Evolutionary conservation across 2,797 vertebrate species (phyloP), one percentile per base, ranked within the genome.

Genomic region (Anabas testudineus): DNA sequence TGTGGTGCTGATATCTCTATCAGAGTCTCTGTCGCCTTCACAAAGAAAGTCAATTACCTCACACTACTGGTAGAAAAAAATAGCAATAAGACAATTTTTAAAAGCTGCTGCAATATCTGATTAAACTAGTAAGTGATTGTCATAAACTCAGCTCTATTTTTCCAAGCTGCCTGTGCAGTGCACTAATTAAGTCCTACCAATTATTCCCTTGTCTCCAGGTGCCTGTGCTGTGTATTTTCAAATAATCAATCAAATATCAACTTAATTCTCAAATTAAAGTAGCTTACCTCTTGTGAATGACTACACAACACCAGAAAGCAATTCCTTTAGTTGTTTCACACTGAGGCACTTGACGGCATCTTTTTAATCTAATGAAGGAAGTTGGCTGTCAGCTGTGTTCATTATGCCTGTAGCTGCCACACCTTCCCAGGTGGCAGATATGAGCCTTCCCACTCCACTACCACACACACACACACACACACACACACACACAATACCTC

Each of bases 281-380:
- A 19, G 62, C 80, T 83, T 86, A 91, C 89, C 89, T 86, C 4
- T 71, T 65, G 10, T 71, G 30, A 49, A 7, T 1, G 1, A 19
- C 22, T 45, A 47, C 36, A 43, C 19, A 0, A 7, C 21, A 43
- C 41, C 12, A 22, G 61, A 69, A 65, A 22, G 9, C 2, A 46
- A 60, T 67, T 57, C 21, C n/a, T 37, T 67, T 21, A 72, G 1
- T 41, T 34, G 34, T 78, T 28, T 30, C 18, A 15, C 16, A 1
- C 42, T 30, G 15, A 51, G 10, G n/a, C 0, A 2, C 24, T 21
- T 21, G 10, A 51, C 19, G 69, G 21, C 54, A 79, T 78, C 18
- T 67, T 73, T 53, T 21, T 5, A 13, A 12, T 67, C 16, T 66
- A 57, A 28, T 51, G 14, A 67, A 72, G 46, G 57, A 79, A 66